Conservation (phyloP, 1,140 invertebrate genomes). For the Polypedilum vanderplanki region DNA sequence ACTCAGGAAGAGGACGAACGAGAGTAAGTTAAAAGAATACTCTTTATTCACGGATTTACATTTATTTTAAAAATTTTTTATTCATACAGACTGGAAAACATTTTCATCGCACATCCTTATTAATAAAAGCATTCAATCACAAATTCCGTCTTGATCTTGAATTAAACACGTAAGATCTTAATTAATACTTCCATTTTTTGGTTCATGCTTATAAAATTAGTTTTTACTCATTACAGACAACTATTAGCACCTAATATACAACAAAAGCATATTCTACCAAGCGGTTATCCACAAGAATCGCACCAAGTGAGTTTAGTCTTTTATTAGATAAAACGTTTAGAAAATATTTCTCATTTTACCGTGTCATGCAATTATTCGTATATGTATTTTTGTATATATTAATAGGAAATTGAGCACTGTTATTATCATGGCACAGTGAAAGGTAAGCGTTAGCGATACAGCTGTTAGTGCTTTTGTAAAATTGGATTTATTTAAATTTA, state of each 20-base stretch:
- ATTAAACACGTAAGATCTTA: constrained; percentile 83
- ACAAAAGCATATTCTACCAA: constrained; percentile 69
- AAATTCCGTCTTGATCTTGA: constrained; percentile 92
- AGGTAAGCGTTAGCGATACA: constrained; percentile 30
- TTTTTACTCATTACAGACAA: constrained; percentile 51
- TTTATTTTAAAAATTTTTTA: constrained; percentile 32
- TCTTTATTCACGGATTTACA: neutral
- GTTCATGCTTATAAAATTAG: neutral
- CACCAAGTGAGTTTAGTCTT: constrained; percentile 41
- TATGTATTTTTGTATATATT: constrained; percentile 32
- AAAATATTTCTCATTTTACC: neutral
- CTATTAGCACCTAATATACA: constrained; percentile 72
- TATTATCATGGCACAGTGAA: constrained; percentile 94
- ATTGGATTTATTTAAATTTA: constrained; percentile 3
- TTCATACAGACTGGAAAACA: constrained; percentile 82
- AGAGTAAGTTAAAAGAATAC: constrained; percentile 24
- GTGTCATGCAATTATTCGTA: neutral
- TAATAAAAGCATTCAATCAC: constrained; percentile 93
- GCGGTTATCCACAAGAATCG: constrained; percentile 47
- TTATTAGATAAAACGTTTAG: neutral
- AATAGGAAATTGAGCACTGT: constrained; percentile 91
- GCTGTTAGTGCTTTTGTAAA: neutral
- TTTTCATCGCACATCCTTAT: constrained; percentile 84
- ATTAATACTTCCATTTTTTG: neutral
- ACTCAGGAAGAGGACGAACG: constrained; percentile 29